Conservation (phyloP, 2,888 invertebrate species). For the Eupithecia centaureata region DNA sequence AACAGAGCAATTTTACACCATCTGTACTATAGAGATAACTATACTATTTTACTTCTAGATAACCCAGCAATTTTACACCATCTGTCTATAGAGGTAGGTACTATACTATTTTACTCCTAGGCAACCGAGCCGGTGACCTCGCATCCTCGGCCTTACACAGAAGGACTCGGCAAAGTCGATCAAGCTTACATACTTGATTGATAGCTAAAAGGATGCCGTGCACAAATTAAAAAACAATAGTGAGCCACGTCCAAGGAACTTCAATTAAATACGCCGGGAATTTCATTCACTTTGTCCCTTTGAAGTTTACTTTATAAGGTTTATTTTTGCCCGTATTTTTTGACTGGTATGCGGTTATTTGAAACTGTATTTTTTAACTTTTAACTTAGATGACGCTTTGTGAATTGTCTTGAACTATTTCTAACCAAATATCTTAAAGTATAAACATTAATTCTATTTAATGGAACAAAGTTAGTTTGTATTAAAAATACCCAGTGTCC, state of each 20-base stretch:
- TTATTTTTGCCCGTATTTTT: constrained; percentile 26
- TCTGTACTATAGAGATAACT: too few species aligned
- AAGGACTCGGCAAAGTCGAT: constrained; percentile 44
- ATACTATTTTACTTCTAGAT: too few species aligned
- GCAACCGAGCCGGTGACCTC: constrained; percentile 19
- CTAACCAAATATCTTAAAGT: too few species aligned
- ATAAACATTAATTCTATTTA: too few species aligned
- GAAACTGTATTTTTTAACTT: too few species aligned
- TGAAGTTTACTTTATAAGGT: constrained; percentile 24
- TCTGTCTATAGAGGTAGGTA: too few species aligned
- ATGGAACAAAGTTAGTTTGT: too few species aligned
- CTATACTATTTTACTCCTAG: background rate
- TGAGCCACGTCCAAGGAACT: constrained; percentile 48
- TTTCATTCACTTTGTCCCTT: constrained; percentile 48
- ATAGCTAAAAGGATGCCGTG: constrained; percentile 73
- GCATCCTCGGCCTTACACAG: constrained; percentile 40
- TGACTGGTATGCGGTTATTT: background rate
- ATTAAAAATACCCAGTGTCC: too few species aligned
- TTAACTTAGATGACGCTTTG: too few species aligned
- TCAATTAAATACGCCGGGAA: constrained; percentile 60
- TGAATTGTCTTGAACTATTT: too few species aligned
- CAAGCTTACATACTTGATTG: constrained; percentile 71
- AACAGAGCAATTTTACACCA: too few species aligned
- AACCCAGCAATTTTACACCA: too few species aligned
- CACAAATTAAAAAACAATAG: constrained; percentile 70